Base-by-base conservation (phyloP, 2,797 vertebrate species). In the Enteromius paludinosus region DNA sequence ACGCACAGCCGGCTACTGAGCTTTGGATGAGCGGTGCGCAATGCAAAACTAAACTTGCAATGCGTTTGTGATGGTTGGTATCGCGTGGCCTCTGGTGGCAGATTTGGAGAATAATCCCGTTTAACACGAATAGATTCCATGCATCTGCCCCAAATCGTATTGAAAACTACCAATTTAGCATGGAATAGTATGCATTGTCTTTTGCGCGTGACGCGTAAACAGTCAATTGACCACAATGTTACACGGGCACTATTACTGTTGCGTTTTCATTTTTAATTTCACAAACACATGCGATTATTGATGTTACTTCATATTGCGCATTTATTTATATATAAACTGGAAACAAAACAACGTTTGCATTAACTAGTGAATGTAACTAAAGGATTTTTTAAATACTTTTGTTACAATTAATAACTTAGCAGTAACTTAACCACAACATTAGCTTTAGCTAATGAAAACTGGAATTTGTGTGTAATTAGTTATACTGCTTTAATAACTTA, bases 51-150 rank as follows among this genome's bases (percentile, higher is more conserved):
- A 45, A 25, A 41, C 47, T 78, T 43, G 56, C 28, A 10, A 33
- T 12, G 5, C 2, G 54, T 43, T 52, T 9, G 56, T 3, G 43
- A 12, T 38, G 56, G 23, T 35, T 38, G 64, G 77, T 8, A 33
- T 23, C 59, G 59, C n/a, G 83, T 88, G 89, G 88, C 90, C 76
- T 79, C 93, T 17, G 30, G 90, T 87, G 94, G 87, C 8, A 1
- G 1, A 5, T 3, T 1, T 14, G 0, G 1, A 15, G 0, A 78
- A 64, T 43, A 8, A n/a, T 54, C 28, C 14, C 14, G 5, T 30
- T 28, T 6, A 61, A 23, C n/a, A 28, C 59, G 7, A 41, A 41
- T 41, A 11, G 9, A 41, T 38, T 38, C 38, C 38, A 43, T 43
- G 41, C 41, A 43, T 12, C 11, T 38, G 38, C 41, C 41, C 41